Evolutionary conservation across 2,797 vertebrate species (phyloP).

Genomic region (Dicrostonyx torquatus): DNA sequence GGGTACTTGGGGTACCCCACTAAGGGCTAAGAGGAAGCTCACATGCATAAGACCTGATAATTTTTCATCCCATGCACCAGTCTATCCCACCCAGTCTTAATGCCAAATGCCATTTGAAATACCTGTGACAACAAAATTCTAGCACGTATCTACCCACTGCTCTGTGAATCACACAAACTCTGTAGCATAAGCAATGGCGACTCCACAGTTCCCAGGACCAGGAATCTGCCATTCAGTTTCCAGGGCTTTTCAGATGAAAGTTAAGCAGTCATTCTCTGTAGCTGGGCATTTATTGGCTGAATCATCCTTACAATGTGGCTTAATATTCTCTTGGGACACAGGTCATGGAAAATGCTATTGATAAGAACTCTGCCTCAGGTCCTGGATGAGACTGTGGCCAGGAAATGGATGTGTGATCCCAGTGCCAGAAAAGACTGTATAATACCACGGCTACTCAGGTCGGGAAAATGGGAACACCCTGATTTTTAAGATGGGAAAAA

Average conservation of each 20-base stretch:
- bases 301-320: neutral
- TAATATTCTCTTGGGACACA: rapidly evolving
- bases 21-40: neutral
- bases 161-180: neutral
- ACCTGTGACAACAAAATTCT: neutral
- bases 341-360: rapidly evolving
- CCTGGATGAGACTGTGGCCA: rapidly evolving
- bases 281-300: neutral
- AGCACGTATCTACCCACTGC: neutral
- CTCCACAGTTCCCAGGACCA: neutral
- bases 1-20: neutral
- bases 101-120: neutral
- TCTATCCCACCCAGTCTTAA: neutral
- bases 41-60: neutral
- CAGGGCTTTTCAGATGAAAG: neutral
- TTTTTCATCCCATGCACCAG: neutral
- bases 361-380: neutral
- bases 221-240: neutral
- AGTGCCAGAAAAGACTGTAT: constrained; percentile 56
- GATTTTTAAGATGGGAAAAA: constrained; percentile 58
- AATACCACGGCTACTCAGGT: constrained; percentile 65
- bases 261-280: neutral
- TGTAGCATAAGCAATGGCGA: neutral
- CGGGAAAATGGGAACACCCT: constrained; percentile 59
- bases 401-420: neutral